A percentile compares a stretch with the other conserved stretches of the same genome.
Conservation (phyloP, 2,888 invertebrate genomes). For the Cephonodes hylas region DNA sequence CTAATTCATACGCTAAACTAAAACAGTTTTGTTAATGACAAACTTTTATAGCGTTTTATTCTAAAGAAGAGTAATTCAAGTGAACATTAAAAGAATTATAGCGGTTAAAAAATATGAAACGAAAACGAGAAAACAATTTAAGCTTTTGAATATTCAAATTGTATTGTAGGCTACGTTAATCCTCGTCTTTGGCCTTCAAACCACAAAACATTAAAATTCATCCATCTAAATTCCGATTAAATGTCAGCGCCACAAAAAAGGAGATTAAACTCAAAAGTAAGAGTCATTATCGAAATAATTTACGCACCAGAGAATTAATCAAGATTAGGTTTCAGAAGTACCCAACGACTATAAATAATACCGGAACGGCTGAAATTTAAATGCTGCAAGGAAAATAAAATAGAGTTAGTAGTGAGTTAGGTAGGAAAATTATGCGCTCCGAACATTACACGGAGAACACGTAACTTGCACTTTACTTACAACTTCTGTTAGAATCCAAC, state of each 20-base stretch:
- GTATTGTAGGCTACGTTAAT: background rate
- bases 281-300: slow-evolving; percentile 7
- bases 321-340: background rate
- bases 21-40: too few relatives aligned
- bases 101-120: background rate
- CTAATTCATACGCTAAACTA: too few relatives aligned
- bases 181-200: background rate
- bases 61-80: too few relatives aligned
- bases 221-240: background rate
- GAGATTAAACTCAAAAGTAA: background rate
- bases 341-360: background rate
- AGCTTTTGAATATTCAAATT: too few relatives aligned
- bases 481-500: background rate
- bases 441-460: background rate
- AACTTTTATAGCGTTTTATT: too few relatives aligned
- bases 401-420: background rate
- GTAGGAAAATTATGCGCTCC: background rate
- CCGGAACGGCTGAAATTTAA: background rate
- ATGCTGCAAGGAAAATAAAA: background rate
- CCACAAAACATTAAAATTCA: background rate
- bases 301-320: background rate
- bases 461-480: background rate
- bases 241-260: background rate
- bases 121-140: too few relatives aligned
- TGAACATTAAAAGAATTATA: background rate